Conservation (phyloP, 1,140 invertebrate species). For the Subanguina moxae region DNA sequence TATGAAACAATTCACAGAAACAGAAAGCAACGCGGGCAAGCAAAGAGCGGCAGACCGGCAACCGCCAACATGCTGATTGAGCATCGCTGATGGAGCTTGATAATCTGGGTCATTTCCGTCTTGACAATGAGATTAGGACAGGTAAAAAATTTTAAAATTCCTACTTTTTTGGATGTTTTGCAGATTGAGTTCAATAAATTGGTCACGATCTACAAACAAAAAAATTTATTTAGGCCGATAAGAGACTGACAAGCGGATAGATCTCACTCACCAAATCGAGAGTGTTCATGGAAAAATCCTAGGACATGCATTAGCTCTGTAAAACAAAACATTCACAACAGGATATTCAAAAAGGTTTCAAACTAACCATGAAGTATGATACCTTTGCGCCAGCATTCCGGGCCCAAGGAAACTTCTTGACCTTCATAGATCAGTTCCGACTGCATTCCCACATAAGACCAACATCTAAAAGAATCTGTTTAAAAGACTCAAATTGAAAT, state of each 20-base stretch:
- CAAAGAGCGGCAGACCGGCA: no score
- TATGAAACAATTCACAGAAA: no score
- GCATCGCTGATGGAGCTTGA: no score
- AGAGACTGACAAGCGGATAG: background rate
- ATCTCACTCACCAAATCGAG: conserved; percentile 11
- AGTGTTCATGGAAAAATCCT: conserved; percentile 35
- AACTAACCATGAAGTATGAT: conserved; percentile 21
- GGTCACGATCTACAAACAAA: conserved; percentile 16
- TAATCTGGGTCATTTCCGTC: no score
- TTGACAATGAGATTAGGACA: no score
- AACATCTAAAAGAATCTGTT: conserved; percentile 23
- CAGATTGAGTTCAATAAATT: conserved; percentile 21
- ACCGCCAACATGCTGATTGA: no score
- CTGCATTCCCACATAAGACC: conserved; percentile 32
- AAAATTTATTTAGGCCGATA: background rate
- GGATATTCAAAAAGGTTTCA: background rate
- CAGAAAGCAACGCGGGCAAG: no score
- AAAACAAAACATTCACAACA: background rate
- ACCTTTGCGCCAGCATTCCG: conserved; percentile 25
- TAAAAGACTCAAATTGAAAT: background rate
- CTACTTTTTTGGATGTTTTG: conserved; percentile 27
- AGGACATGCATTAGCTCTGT: conserved; percentile 24
- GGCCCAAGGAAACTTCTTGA: conserved; percentile 25
- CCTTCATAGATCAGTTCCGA: conserved; percentile 18
- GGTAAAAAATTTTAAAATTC: background rate